Base-by-base conservation (phyloP, 2,113 vertebrate species). In the Tapirus terrestris region DNA sequence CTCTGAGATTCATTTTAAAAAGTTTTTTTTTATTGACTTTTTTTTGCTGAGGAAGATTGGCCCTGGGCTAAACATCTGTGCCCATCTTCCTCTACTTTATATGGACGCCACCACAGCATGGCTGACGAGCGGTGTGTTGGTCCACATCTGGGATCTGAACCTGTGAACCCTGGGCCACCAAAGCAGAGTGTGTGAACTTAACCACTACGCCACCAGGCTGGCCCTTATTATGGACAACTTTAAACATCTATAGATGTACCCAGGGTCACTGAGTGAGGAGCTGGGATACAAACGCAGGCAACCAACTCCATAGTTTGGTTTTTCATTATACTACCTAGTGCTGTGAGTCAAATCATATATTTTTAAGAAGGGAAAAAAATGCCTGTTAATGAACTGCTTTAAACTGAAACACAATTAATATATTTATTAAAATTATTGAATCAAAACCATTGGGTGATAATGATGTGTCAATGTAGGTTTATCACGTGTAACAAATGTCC, bases 381-480 rank as follows among this genome's bases (percentile, higher is more conserved):
- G 53, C 76, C 31, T 79, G 20, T 27, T 75, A 31, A 56, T 45
- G 9, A 91, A 73, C 65, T 60, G 18, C 36, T 36, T 86, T 81
- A 87, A 60, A 77, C 27, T 23, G 16, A 87, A 76, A 76, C 48
- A 85, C n/a, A 79, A 33, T 53, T 33, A 18, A 56, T 31, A 14
- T n/a, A 29, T 48, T 39, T 70, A 75, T 12, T 48, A 2, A 92
- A 80, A 39, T n/a, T 11, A 70, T 9, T 72, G 27, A 51, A 20
- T 61, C 29, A 36, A n/a, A 91, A 53, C 82, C 53, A 25, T 4
- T 7, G 43, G 31, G 43, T n/a, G 60, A 20, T 43, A 8, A 20
- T 21, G 33, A 6, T 12, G 6, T 25, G 68, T 23, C 31, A 0
- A 0, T 48, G 25, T 11, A 7, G 33, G 23, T 58, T 70, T n/a